These are phyloP conservation scores for Siderastrea radians DNA, from an alignment of 92 coral and sea anemone species.

Conservation along the genomic window DNA sequence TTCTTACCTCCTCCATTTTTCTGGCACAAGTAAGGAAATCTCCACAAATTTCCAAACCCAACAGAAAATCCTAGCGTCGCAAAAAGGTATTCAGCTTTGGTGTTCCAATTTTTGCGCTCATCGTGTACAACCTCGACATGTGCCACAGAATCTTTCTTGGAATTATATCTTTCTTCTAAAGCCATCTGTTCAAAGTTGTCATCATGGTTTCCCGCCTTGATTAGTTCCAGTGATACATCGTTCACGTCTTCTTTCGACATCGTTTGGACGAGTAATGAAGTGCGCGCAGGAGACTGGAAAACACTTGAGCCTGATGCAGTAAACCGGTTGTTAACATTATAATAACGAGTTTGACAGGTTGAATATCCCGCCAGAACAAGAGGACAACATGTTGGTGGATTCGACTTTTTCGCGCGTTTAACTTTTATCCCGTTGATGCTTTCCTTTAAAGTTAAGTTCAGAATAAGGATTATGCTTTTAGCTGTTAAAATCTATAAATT, in stretches of 20 bases:
- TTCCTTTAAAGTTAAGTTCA: background rate
- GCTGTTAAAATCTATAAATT: background rate
- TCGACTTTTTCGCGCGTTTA: background rate
- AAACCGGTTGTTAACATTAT: too few relatives aligned
- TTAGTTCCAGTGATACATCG: slow-evolving; percentile 8
- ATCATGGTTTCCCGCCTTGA: background rate
- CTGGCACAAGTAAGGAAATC: slow-evolving; percentile 81
- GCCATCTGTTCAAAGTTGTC: background rate
- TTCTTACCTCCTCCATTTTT: slow-evolving; percentile 78
- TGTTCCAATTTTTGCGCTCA: slow-evolving; percentile 62
- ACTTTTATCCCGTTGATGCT: background rate
- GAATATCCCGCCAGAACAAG: background rate
- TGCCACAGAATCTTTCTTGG: background rate
- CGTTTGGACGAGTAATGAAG: background rate
- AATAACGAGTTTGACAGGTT: background rate
- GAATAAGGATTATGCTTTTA: background rate
- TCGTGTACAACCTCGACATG: slow-evolving; percentile 18
- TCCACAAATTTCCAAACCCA: slow-evolving; percentile 80
- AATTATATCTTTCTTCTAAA: background rate
- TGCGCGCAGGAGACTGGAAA: slow-evolving; percentile 1
- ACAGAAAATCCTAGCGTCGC: slow-evolving; percentile 76
- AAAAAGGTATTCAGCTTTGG: slow-evolving; percentile 59
- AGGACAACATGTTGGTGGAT: background rate
- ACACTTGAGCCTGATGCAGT: background rate
- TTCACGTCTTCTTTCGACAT: background rate